Evolutionary conservation across 2,888 invertebrate genomes (phyloP), one percentile per base, ranked within the genome.

Genomic region (Odontomyia ornata): DNA sequence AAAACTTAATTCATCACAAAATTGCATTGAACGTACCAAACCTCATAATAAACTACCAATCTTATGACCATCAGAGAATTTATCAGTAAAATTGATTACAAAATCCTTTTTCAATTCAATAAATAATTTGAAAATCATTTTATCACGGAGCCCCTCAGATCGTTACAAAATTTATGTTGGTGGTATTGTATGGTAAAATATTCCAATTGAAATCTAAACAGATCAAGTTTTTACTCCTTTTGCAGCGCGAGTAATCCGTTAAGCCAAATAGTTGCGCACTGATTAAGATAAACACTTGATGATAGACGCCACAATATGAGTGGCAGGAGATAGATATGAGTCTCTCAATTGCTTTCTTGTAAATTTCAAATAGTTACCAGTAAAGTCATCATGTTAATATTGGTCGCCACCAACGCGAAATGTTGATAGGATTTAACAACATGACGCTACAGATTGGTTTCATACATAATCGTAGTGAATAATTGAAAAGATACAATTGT

Each of bases 271-370:
- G 69, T 69, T 13, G 47, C 69, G 69, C 69, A 47, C 69, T 69
- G 69, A 69, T 69, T 69, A 27, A 69, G 69, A 69, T 69, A 69
- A 69, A 69, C 46, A 69, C 69, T 69, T 25, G 69, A 47, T 46
- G 47, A 46, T 69, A 25, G 69, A 64, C 30, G 69, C 25, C 60
- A 60, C 52, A 52, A 52, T 52, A 5, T 36, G 36, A 36, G 36
- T 36, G 36, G 36, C 36, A 36, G 15, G 52, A 4, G 52, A n/a
- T n/a, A n/a, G n/a, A n/a, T n/a, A n/a, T n/a, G 11, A 23, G 18
- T 4, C 57, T 18, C 18, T 4, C 57, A 60, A 60, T 60, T 4
- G 18, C 21, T 60, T 25, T 25, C 21, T 60, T 18, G 57, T 60
- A 25, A 11, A 23, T 60, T 60, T 60, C 15, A 60, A 18, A 60